phyloP scores from a whole-genome alignment of 2,113 vertebrate genomes.

The Platichthys stellatus region DNA sequence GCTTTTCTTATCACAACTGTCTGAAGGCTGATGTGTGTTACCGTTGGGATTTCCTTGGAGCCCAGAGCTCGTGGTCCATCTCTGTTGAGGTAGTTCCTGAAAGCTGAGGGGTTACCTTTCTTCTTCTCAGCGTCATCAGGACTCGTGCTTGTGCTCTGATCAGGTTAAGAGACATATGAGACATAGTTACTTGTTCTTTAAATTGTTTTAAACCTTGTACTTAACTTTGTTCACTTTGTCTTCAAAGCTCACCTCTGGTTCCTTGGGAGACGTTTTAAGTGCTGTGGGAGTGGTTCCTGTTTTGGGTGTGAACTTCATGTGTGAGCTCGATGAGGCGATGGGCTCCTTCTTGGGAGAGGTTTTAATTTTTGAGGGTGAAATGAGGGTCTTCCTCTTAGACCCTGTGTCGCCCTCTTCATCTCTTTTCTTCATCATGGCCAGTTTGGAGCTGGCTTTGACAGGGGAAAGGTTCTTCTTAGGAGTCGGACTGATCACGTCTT shows the following conservation, averaged over 20 bases:
- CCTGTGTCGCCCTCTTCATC: slow-evolving; percentile 71
- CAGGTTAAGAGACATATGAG: not conserved
- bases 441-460: slow-evolving; percentile 84
- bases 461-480: slow-evolving; percentile 68
- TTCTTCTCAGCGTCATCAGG: slow-evolving; percentile 94
- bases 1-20: not conserved
- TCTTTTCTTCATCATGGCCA: slow-evolving; percentile 86
- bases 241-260: slow-evolving; percentile 85
- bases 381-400: slow-evolving; percentile 44
- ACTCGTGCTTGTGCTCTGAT: slow-evolving; percentile 81
- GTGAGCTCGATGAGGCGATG: not conserved
- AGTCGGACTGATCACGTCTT: slow-evolving; percentile 63
- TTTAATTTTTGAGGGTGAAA: slow-evolving; percentile 66
- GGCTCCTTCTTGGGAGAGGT: slow-evolving; percentile 80
- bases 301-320: slow-evolving; percentile 73
- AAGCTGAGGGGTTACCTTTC: slow-evolving; percentile 87
- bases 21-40: slow-evolving; percentile 44
- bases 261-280: slow-evolving; percentile 87
- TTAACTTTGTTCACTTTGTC: not conserved
- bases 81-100: slow-evolving; percentile 92
- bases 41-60: slow-evolving; percentile 94
- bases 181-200: not conserved
- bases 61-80: slow-evolving; percentile 96
- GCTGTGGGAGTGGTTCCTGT: slow-evolving; percentile 77
- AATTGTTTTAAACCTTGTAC: too few relatives aligned